A percentile compares a stretch with the other conserved stretches of the same genome.
Evolutionary conservation across 1,140 invertebrate species (phyloP).

Genomic region (Anastatus disparis): DNA sequence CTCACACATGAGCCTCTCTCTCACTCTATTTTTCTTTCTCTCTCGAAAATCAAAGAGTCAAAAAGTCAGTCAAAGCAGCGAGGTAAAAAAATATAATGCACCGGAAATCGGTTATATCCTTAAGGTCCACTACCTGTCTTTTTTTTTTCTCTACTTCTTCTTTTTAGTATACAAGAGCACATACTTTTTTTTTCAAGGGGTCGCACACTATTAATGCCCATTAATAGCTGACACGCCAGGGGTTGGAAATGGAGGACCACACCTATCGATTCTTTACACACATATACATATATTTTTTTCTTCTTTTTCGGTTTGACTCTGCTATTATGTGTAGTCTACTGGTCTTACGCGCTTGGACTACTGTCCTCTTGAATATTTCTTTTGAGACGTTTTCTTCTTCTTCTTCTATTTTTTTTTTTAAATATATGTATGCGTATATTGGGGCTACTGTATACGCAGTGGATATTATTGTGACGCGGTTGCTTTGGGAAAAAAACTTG

Average conservation of each 20-base stretch:
- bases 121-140: constrained; percentile 31
- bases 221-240: constrained; percentile 32
- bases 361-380: neutral
- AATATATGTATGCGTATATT: no score
- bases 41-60: constrained; percentile 33
- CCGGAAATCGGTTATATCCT: constrained; percentile 59
- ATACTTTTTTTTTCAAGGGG: no score
- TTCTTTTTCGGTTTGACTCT: no score
- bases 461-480: neutral
- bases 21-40: constrained; percentile 12
- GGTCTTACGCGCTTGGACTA: constrained; percentile 19
- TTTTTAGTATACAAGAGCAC: no score
- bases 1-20: constrained; percentile 47
- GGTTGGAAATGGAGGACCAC: constrained; percentile 46
- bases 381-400: neutral
- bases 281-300: no score
- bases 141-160: neutral
- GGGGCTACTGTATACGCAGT: no score
- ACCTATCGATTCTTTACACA: constrained; percentile 33
- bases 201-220: constrained; percentile 42
- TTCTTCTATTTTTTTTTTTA: no score
- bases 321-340: no score
- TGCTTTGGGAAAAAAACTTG: neutral
- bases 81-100: no score
- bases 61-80: constrained; percentile 33